Base-by-base conservation (phyloP, 2,888 invertebrate genomes). In the Protophormia terraenovae region DNA sequence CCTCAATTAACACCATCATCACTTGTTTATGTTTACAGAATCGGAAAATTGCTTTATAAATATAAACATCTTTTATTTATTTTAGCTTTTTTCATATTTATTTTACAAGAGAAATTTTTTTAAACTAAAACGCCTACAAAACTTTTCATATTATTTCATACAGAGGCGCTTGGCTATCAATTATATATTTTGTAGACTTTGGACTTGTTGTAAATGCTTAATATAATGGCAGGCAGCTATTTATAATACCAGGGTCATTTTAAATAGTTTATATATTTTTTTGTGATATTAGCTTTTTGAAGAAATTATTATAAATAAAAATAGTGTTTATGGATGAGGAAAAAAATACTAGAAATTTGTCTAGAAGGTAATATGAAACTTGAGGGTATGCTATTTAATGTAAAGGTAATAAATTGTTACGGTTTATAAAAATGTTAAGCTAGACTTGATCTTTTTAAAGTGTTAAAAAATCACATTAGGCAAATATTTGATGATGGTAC, bases 181-280 rank as follows among this genome's bases (percentile, higher is more conserved):
- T 66, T 80, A 32, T 73, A 53, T 24, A 27, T 24, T 16, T 41
- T 12, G 16, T 73, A 16, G 73, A 80, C 80, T 80, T 80, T 80
- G 80, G 66, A 80, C 80, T 67, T 24, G 41, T 35, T 77, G 47
- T 50, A 58, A 80, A 72, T 64, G 24, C 35, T 24, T 16, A 60
- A 24, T 38, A 64, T 58, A 55, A 53, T 16, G 38, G 16, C 22
- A 22, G 62, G 22, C n/a, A n/a, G n/a, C 29, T 67, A 67, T 47
- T 77, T 58, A 32, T 58, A 45, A 60, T 47, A 69, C 47, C 78
- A 78, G 69, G 78, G 78, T 60, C 78, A 78, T 22, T 58, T 60
- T 38, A 60, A 78, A 78, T 78, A 50, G 38, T 69, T 29, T 66
- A 27, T 8, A n/a, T n/a, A n/a, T n/a, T n/a, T 38, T 19, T 60